Evolutionary conservation across 1,140 invertebrate genomes (phyloP), one percentile per base, ranked within the genome.

Genomic region (Scaptodrosophila lebanonensis): DNA sequence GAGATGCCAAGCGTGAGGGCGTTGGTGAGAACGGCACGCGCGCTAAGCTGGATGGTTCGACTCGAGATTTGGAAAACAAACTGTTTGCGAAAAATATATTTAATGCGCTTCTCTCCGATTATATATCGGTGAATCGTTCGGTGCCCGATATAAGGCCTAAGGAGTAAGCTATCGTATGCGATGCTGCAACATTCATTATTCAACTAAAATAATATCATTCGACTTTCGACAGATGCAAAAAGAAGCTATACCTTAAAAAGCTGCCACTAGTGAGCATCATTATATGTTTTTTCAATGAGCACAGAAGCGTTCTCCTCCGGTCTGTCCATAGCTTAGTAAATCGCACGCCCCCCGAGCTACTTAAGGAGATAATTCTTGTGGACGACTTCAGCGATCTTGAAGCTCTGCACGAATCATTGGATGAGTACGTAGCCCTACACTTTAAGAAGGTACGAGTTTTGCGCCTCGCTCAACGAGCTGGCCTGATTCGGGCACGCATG

Each of bases 241-340:
- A 89, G 25, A 92, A 94, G 69, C 90, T 90, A 59, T 98, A 98
- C 79, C 88, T 93, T 53, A 88, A 88, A 43, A 89, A 91, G n/a
- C 85, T 98, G 45, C 95, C 95, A 1, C 92, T 91, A 4, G 95
- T 93, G 9, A 93, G 94, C 86, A 92, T 98, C 9, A 91, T 99
- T 40, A 93, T 98, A 17, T 97, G 97, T 32, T 99, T 98, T 87
- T 95, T 97, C 87, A 97, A 98, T 85, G 97, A 97, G 87, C 95
- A 97, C 87, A 94, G 93, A 90, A 93, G 93, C 52, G 95, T 95
- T 2, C 86, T 98, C 17, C 88, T 98, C 13, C 89, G 97, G 18
- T 97, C 96, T 4, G 94, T 92, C 11, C 90, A 92, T 66, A 97
- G 94, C 79, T 92, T 97, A 6, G 83, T 98, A 0, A 92, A 94